Conservation (phyloP, 2,113 vertebrate species). For the Caloenas nicobarica region DNA sequence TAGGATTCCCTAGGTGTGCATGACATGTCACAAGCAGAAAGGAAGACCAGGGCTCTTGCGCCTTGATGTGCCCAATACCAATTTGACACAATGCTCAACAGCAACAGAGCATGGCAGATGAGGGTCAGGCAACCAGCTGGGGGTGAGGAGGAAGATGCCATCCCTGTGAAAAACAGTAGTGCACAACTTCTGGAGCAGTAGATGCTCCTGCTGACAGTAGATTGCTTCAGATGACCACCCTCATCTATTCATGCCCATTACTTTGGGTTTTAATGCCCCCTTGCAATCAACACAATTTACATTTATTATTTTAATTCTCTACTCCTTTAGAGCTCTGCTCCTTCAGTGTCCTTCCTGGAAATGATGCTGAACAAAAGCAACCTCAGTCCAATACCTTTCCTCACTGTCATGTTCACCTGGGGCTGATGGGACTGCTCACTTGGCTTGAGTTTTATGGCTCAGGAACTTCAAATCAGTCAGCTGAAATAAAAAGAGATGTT, state of each 20-base stretch:
- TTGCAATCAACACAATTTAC: background rate
- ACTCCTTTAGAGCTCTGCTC: background rate
- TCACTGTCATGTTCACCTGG: background rate
- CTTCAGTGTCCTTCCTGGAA: background rate
- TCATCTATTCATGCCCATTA: background rate
- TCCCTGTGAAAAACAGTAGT: background rate
- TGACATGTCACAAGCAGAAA: background rate
- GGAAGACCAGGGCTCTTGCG: background rate
- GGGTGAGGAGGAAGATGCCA: background rate
- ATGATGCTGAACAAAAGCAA: background rate
- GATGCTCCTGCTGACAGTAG: background rate
- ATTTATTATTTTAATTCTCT: background rate
- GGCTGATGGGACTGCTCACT: background rate
- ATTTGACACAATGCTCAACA: background rate
- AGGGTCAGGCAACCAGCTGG: background rate
- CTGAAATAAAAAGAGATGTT: background rate
- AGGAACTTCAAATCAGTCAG: background rate
- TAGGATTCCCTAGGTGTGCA: slow-evolving; percentile 14
- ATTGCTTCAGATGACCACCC: background rate
- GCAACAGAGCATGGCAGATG: fast-evolving
- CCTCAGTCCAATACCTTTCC: background rate
- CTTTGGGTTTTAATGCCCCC: background rate
- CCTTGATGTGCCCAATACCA: background rate
- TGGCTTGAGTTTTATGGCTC: background rate
- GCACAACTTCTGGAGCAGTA: background rate